Evolutionary conservation across 2,797 vertebrate species (phyloP), one percentile per base, ranked within the genome.

Genomic region (Furcifer pardalis): DNA sequence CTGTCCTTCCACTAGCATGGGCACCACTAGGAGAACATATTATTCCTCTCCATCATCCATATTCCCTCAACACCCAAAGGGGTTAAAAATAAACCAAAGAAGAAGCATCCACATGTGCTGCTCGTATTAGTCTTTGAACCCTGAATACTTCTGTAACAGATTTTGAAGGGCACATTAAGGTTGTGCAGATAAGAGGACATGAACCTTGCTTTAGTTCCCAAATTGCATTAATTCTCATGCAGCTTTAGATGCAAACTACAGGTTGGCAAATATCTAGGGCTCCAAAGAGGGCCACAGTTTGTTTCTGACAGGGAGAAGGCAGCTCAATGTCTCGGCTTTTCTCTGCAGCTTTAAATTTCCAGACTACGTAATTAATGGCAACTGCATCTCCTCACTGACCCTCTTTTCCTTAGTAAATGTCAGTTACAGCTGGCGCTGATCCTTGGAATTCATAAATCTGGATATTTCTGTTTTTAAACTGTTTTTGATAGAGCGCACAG

Each of bases 401-500:
- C 42, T n/a, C 63, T 15, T 46, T 65, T 68, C 52, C 37, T 32
- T 35, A 81, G 21, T 46, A 86, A 86, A 69, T 40, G 52, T 81
- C 65, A 77, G 42, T 81, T 76, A 77, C 79, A 77, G 79, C 63
- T 86, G 73, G 79, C 80, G 49, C 25, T 52, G 81, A 49, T 69
- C 79, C 78, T 81, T 81, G 27, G 37, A 59, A 81, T 77, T 81
- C 79, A 86, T 81, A 75, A 81, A 49, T 81, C 66, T 83, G 74
- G 63, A 30, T 84, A 68, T 81, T 84, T 81, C 77, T 76, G 65
- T 86, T 81, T 77, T 86, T 46, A 69, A 81, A 86, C 81, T 77
- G 63, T 81, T 73, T 69, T 79, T 86, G 79, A 49, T 52, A 77
- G 63, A 86, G 49, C 69, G 23, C 49, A 69, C 84, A 86, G 84